Conservation (phyloP, 2,113 vertebrate genomes). For the Gulo gulo region DNA sequence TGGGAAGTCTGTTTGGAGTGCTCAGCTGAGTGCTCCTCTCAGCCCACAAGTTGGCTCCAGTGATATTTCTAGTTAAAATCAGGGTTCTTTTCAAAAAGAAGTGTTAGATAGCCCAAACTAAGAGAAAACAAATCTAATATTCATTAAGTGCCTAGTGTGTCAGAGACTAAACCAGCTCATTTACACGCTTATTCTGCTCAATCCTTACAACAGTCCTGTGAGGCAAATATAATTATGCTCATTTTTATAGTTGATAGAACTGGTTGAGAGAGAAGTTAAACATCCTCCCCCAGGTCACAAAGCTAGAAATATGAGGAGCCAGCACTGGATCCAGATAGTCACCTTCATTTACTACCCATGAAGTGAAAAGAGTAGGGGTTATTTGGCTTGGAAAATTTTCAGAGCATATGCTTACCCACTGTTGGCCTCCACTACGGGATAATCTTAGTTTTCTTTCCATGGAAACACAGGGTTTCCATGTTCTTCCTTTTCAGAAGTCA, state of each 20-base stretch:
- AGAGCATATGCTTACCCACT: not conserved
- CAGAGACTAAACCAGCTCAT: not conserved
- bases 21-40: not conserved
- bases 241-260: not conserved
- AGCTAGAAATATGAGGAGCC: not conserved
- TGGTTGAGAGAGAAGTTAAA: not conserved
- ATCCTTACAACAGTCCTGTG: not conserved
- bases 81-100: not conserved
- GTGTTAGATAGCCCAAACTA: not conserved
- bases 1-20: not conserved
- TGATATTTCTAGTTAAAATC: not conserved
- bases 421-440: rapidly evolving
- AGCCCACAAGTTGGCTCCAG: not conserved
- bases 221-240: not conserved
- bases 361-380: not conserved
- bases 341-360: not conserved
- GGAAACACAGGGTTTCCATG: not conserved
- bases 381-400: not conserved
- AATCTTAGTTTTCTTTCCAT: not conserved
- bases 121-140: not conserved
- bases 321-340: rapidly evolving
- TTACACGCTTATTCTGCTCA: not conserved
- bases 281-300: not conserved
- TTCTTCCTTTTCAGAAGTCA: not conserved
- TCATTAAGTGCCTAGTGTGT: not conserved